Base-by-base conservation (phyloP, 2,113 vertebrate species). In the Theropithecus gelada region DNA sequence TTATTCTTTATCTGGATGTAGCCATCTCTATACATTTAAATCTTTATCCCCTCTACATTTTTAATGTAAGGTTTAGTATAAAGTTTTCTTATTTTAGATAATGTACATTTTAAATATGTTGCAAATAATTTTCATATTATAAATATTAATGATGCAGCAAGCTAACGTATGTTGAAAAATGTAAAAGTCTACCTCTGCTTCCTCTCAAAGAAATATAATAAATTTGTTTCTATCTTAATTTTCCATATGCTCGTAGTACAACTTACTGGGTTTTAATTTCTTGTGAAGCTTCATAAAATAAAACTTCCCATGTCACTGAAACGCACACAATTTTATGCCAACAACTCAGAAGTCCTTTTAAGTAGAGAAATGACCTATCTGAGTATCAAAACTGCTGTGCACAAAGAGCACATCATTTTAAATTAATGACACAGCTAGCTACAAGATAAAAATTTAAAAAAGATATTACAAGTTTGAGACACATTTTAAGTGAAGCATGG, bases 401-500 rank as follows among this genome's bases (percentile, higher is more conserved):
- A 88, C 14, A 80, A 78, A 45, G n/a, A 10, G 8, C 9, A 32
- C 2, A 0, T 84, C 88, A 38, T 85, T 96, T 73, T 92, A 64
- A 55, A 82, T 22, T 45, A 84, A 48, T 43, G 6, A 50, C 30
- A 93, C 5, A n/a, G 13, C 40, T 86, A 93, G 13, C 45, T 90
- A 55, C 2, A 4, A 50, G 35, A 87, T 10, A 87, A 66, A 27
- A 57, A 23, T 59, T 86, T 92, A 45, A 5, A 66, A 82, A 88
- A 93, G 35, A 88, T 32, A 82, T 76, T 59, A 30, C 48, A 88
- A 95, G 66, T 79, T 48, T 87, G 81, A 97, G 72, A 88, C 6
- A 18, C 48, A 95, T 88, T 94, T 97, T 94, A 83, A 97, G 43
- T 35, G 20, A 95, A 22, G 25, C 76, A 27, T 61, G 61, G 81